Evolutionary conservation across 2,113 vertebrate species (phyloP).

Genomic region (Grammomys dolichurus): DNA sequence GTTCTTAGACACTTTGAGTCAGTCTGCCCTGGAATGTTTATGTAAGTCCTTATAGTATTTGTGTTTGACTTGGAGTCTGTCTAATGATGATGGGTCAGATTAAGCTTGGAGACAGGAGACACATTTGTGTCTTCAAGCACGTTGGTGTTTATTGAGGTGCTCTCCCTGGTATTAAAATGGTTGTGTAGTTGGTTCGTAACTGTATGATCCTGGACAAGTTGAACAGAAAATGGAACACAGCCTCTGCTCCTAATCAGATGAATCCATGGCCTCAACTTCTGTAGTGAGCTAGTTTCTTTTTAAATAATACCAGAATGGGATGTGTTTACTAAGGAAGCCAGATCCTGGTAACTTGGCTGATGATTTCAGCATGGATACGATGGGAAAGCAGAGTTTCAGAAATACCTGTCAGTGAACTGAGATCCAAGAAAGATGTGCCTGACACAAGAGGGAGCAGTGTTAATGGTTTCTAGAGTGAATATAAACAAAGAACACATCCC

Average conservation of each 20-base stretch:
- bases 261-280: background rate
- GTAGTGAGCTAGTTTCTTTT: background rate
- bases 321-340: background rate
- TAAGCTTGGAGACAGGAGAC: background rate
- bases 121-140: background rate
- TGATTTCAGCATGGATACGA: background rate
- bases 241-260: background rate
- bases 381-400: background rate
- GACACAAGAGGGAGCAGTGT: fast-evolving
- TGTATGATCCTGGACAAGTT: background rate
- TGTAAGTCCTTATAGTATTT: background rate
- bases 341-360: background rate
- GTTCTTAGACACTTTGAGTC: no score
- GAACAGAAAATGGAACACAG: background rate
- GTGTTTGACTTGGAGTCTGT: background rate
- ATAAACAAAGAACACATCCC: background rate
- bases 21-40: background rate
- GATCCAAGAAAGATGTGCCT: background rate
- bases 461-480: background rate
- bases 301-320: background rate
- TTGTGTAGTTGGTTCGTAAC: background rate
- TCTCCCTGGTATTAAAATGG: background rate
- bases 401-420: background rate
- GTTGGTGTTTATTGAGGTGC: background rate
- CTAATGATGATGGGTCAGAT: background rate